Evolutionary conservation across 1,140 invertebrate species (phyloP).

Genomic region (Zaprionus ghesquierei): DNA sequence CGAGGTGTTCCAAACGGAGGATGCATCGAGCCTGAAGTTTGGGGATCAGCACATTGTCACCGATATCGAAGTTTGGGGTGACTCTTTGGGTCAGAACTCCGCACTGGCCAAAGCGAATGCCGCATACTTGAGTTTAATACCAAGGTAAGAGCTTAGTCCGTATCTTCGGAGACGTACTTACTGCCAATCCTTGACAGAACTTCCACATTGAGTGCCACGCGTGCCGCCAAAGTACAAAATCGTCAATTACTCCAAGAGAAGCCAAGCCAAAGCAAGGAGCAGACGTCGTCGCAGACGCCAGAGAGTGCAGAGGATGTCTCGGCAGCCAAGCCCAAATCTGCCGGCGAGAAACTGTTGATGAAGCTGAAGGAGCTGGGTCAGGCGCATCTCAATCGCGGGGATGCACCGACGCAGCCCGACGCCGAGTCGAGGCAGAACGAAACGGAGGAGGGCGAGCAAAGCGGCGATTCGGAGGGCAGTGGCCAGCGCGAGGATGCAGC

Average conservation of each 20-base stretch:
- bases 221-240: constrained; percentile 81
- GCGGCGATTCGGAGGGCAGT: constrained; percentile 51
- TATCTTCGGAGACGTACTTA: neutral
- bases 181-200: constrained; percentile 42
- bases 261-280: constrained; percentile 64
- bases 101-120: constrained; percentile 86
- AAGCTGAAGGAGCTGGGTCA: constrained; percentile 68
- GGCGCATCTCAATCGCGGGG: constrained; percentile 67
- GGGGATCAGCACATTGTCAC: constrained; percentile 86
- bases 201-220: constrained; percentile 78
- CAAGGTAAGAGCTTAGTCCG: constrained; percentile 43
- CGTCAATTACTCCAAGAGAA: constrained; percentile 82
- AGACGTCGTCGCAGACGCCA: constrained; percentile 26
- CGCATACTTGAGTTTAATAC: constrained; percentile 81
- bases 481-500: constrained; percentile 48
- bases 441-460: constrained; percentile 52
- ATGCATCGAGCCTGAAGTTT: constrained; percentile 84
- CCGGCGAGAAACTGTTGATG: constrained; percentile 63
- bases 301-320: constrained; percentile 40
- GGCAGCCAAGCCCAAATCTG: constrained; percentile 52
- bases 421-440: constrained; percentile 55
- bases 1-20: constrained; percentile 91
- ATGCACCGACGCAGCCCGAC: constrained; percentile 63
- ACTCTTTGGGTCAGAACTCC: constrained; percentile 85
- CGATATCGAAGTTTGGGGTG: constrained; percentile 90